Evolutionary conservation across 2,888 invertebrate species (phyloP), one percentile per base, ranked within the genome.

Genomic region (Sesamia inferens): DNA sequence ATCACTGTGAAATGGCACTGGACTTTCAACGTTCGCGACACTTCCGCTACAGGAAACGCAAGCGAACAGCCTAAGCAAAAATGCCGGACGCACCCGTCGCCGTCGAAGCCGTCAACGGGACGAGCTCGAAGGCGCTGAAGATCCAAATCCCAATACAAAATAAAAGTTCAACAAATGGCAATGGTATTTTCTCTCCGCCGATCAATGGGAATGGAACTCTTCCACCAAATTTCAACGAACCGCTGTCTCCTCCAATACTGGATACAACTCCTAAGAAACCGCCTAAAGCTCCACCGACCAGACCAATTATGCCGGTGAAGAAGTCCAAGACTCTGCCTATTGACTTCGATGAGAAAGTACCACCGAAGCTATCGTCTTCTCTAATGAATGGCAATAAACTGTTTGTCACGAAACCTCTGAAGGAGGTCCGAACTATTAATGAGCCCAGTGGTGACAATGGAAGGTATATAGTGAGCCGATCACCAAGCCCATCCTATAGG

Each of bases 321-420:
- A 96, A 96, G 87, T 92, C 96, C 4, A 94, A 94, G 88, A 96
- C 96, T 13, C 89, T 96, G 39, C 96, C 96, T 0, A 94, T 96
- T 74, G 90, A 95, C 76, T 94, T 95, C 59, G 95, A 96, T 76
- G 95, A 95, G 47, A 93, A 92, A 85, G 90, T 93, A 42, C 94
- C 96, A 13, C 90, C 92, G 19, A 93, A 93, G 82, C 80, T 91
- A 16, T 83, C 92, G 2, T 87, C 90, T 11, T 91, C 92, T 42
- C 87, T 93, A 14, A 71, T 92, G 3, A 95, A 93, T 79, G 93
- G 95, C 71, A 95, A 94, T 83, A 94, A 93, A 78, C 88, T 94
- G 19, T 95, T 93, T 78, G 92, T 95, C 47, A 91, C 96, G 5
- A 96, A 95, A 82, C 94, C 95, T 54, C 84, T 96, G 51, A 95